Conservation (phyloP, 2,888 invertebrate species). For the Amiota mariae region DNA sequence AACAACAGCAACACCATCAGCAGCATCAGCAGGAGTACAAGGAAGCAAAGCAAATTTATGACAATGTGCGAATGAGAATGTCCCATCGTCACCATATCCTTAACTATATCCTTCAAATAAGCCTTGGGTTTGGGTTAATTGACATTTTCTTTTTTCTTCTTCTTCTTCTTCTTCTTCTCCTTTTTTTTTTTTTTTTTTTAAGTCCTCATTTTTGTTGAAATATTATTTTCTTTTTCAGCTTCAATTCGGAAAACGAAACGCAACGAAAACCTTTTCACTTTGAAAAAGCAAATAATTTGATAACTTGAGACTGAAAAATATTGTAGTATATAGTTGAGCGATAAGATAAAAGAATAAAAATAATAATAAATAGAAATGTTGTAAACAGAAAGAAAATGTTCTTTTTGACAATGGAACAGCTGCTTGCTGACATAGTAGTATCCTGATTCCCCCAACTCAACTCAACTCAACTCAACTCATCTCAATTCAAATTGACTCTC, state of each 20-base stretch:
- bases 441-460: background rate
- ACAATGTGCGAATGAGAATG: background rate
- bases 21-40: background rate
- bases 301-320: too few species aligned
- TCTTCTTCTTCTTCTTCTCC: too few species aligned
- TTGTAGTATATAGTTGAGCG: background rate
- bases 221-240: background rate
- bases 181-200: too few species aligned
- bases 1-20: background rate
- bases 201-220: background rate
- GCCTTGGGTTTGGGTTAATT: constrained; percentile 32
- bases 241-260: too few species aligned
- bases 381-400: too few species aligned
- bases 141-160: background rate
- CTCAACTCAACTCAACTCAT: background rate
- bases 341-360: background rate
- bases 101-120: background rate
- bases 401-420: too few species aligned
- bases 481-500: background rate
- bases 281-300: too few species aligned
- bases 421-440: too few species aligned
- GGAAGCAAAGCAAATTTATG: constrained; percentile 5
- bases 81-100: background rate
- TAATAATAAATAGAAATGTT: too few species aligned
- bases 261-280: too few species aligned